phyloP scores from a whole-genome alignment of 2,888 invertebrate species.

The Fissipunctia ypsillon region DNA sequence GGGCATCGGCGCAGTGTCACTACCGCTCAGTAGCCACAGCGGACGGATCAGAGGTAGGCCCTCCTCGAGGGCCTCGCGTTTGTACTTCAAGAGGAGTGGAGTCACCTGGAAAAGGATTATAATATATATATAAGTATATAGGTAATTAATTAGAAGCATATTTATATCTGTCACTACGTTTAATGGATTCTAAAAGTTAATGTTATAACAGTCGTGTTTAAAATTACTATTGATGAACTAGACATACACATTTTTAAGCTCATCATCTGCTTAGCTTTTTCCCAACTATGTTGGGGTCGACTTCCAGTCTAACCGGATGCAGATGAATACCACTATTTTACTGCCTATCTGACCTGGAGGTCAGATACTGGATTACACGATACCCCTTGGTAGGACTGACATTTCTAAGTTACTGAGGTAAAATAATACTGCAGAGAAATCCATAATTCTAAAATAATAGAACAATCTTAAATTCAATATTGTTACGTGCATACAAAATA shows the following conservation, averaged over 20 bases:
- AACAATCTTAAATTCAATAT: background rate
- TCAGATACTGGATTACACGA: too few relatives aligned
- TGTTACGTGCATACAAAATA: background rate
- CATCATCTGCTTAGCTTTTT: too few relatives aligned
- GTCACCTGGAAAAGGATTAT: constrained; percentile 90
- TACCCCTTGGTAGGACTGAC: too few relatives aligned
- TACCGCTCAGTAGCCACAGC: constrained; percentile 96
- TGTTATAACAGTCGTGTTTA: background rate
- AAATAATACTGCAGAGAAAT: background rate
- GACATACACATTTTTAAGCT: background rate
- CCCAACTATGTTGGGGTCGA: too few relatives aligned
- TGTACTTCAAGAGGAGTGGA: constrained; percentile 94
- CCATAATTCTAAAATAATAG: background rate
- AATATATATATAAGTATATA: background rate
- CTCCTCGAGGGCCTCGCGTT: constrained; percentile 94
- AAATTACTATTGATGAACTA: background rate
- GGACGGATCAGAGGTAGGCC: constrained; percentile 96
- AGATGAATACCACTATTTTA: too few relatives aligned
- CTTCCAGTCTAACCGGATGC: too few relatives aligned
- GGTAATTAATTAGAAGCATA: background rate
- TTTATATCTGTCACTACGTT: background rate
- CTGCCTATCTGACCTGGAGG: too few relatives aligned
- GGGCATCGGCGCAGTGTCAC: constrained; percentile 93
- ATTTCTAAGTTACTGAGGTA: too few relatives aligned
- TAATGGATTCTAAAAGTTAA: background rate